Evolutionary conservation across 2,113 vertebrate genomes (phyloP), one percentile per base, ranked within the genome.

Genomic region (Pseudolaguvia tuberculata): DNA sequence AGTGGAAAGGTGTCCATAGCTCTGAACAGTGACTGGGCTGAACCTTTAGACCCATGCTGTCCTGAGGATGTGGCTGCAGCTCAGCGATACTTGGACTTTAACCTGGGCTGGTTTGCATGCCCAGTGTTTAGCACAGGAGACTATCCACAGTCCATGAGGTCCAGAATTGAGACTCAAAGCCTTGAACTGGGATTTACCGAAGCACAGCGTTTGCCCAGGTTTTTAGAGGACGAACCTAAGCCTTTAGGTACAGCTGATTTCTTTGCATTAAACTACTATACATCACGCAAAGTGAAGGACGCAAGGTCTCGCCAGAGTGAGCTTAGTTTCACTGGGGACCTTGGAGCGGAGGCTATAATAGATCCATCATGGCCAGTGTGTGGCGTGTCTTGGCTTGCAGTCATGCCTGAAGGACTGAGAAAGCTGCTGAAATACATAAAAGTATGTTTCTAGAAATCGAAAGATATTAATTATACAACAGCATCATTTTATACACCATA

Each of bases 191-290:
- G 86, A 23, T 87, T 83, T 71, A 42, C 77, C 2, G 78, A 68
- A 0, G 80, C 75, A 17, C 83, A 81, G 0, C 83, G 89, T 42
- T 86, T 94, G 73, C 92, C 89, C 10, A 82, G 79, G 63, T 94
- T 94, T 82, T 91, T 87, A 4, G 73, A 90, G 5, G 86, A 92
- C 14, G 93, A 94, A 70, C 87, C 70, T 0, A 70, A 76, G 29
- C 77, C 92, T 72, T 79, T 90, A 69, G 90, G 90, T 76, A 91
- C 91, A 1, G 91, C 90, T 1, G 91, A 93, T 81, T 94, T 93
- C 78, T 95, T 95, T 75, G 89, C 91, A 2, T 71, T 95, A 27
- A 93, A 94, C 57, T 93, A 92, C 83, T 95, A 94, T 5, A 92
- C 89, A 0, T 85, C 90, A 47, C 82, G 88, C 12, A 90, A 91